Evolutionary conservation across 2,113 vertebrate genomes (phyloP), one percentile per base, ranked within the genome.

Genomic region (Oophaga pumilio): DNA sequence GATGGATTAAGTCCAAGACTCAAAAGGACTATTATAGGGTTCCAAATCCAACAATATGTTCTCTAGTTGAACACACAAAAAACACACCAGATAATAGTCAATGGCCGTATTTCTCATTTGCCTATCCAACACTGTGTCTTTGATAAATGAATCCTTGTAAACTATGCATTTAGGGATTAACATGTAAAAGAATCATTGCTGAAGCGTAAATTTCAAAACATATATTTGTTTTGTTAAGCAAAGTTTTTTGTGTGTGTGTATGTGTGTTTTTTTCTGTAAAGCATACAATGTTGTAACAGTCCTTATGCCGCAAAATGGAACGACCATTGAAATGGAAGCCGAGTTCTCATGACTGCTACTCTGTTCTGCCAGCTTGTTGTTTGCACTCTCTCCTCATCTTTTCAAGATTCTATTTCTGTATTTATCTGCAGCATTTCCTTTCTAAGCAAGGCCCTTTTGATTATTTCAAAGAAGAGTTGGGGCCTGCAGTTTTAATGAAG

Each of bases 401-500:
- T 88, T 88, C 87, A 88, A 73, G 81, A 77, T 84, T 71, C 82
- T 82, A 84, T 88, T 89, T 85, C 84, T 82, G 69, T 89, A 89
- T 89, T 87, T 89, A 79, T 85, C 74, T 76, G 85, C 77, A 52
- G 83, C 33, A 79, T 85, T 89, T 81, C 71, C 85, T 85, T 88
- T 82, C 74, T 90, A 86, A 84, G 76, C 69, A 78, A 79, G 79
- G 60, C 52, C 64, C 87, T 85, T 89, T 90, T 90, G 87, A 90
- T 89, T 84, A 87, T 82, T 89, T 90, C 85, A 90, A 90, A 90
- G 89, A 76, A 80, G 68, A 84, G 81, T 87, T 86, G 76, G 84
- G 76, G 85, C 59, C 85, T 85, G 68, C 85, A 73, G 87, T 89
- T 89, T 90, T 89, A 90, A 89, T 90, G 85, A 90, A 90, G 84